Evolutionary conservation across 2,113 vertebrate species (phyloP).

Genomic region (Pantherophis guttatus): DNA sequence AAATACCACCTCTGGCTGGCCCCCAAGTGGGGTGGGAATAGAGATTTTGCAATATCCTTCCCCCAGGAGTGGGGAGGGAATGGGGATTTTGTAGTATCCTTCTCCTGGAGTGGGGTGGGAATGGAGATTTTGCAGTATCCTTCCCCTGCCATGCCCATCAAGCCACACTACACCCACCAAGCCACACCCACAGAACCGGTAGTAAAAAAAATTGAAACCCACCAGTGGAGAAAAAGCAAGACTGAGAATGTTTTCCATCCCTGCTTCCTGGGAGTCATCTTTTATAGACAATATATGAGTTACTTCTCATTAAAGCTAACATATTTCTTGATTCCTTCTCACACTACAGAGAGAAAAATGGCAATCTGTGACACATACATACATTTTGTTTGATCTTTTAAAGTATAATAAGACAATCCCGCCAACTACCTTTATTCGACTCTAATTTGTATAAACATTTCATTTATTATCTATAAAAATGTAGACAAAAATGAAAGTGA

Average conservation of each 20-base stretch:
- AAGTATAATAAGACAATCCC: neutral
- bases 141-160: too few relatives aligned
- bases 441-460: neutral
- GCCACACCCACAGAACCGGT: too few relatives aligned
- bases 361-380: neutral
- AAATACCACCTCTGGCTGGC: too few relatives aligned
- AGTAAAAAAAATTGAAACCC: too few relatives aligned
- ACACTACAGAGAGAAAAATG: neutral
- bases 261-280: neutral
- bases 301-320: neutral
- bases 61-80: too few relatives aligned
- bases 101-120: too few relatives aligned
- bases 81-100: too few relatives aligned
- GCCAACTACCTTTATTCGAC: neutral
- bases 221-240: constrained; percentile 50
- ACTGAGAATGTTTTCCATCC: constrained; percentile 53
- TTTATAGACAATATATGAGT: neutral
- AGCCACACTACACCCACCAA: too few relatives aligned
- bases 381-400: neutral
- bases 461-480: neutral
- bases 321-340: neutral
- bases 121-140: too few relatives aligned
- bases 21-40: too few relatives aligned
- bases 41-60: too few relatives aligned
- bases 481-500: neutral